phyloP scores from a whole-genome alignment of 2,888 invertebrate genomes.

The Linnaemya tessellans region DNA sequence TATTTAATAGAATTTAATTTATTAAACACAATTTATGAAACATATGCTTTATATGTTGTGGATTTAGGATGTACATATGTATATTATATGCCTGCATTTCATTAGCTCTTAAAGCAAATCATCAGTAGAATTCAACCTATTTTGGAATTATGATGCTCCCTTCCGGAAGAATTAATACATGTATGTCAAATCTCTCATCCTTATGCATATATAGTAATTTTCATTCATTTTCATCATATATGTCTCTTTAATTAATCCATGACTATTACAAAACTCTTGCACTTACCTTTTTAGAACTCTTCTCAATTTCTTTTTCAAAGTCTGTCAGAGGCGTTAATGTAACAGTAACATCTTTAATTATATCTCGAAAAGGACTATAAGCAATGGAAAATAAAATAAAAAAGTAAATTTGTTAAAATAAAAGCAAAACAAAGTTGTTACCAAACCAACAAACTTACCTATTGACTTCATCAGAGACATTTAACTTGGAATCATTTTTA shows the following conservation, averaged over 20 bases:
- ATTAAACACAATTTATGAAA: too few relatives aligned
- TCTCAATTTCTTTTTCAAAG: constrained; percentile 81
- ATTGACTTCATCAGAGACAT: constrained; percentile 79
- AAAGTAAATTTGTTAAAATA: neutral
- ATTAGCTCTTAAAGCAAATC: too few relatives aligned
- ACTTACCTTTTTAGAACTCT: constrained; percentile 81
- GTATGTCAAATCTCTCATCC: too few relatives aligned
- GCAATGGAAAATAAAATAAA: constrained; percentile 4
- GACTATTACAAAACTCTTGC: neutral
- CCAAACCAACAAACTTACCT: constrained; percentile 76
- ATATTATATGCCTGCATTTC: too few relatives aligned
- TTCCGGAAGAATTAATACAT: too few relatives aligned
- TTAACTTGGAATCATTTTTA: constrained; percentile 80
- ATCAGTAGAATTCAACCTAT: too few relatives aligned
- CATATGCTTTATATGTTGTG: too few relatives aligned
- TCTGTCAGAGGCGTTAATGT: constrained; percentile 82
- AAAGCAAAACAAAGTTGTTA: neutral
- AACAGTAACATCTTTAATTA: constrained; percentile 82
- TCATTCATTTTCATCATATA: neutral
- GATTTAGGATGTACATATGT: too few relatives aligned
- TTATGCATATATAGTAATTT: too few relatives aligned
- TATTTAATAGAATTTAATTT: too few relatives aligned
- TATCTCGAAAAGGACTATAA: constrained; percentile 80
- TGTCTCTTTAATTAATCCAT: neutral
- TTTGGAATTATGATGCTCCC: too few relatives aligned